These are phyloP conservation scores for Agraylea sexmaculata DNA, from an alignment of 1,140 invertebrate genomes.

Conservation along the genomic window DNA sequence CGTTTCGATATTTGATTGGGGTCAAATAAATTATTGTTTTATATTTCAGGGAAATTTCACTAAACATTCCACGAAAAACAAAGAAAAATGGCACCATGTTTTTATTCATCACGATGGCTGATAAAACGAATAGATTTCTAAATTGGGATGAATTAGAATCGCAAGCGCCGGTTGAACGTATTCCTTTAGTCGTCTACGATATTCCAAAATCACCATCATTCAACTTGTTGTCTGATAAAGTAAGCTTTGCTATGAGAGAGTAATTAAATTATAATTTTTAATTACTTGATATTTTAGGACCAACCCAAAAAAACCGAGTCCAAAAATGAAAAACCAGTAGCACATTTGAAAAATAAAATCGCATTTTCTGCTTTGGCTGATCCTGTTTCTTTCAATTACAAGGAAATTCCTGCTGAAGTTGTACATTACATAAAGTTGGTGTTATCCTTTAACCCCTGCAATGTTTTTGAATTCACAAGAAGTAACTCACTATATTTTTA, in stretches of 20 bases:
- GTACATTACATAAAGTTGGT: slow-evolving; percentile 44
- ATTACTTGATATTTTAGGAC: slow-evolving; percentile 18
- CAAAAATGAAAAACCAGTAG: slow-evolving; percentile 27
- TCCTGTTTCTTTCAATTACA: slow-evolving; percentile 43
- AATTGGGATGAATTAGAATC: slow-evolving; percentile 40
- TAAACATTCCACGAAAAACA: slow-evolving; percentile 57
- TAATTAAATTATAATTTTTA: too few relatives aligned
- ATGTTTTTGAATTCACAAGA: slow-evolving; percentile 8
- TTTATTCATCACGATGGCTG: slow-evolving; percentile 49
- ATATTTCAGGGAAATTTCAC: slow-evolving; percentile 12
- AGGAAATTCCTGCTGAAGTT: slow-evolving; percentile 50
- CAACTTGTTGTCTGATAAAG: slow-evolving; percentile 55
- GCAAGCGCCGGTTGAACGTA: slow-evolving; percentile 43
- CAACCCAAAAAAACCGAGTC: slow-evolving; percentile 21
- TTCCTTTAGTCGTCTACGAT: slow-evolving; percentile 54
- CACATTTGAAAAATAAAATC: slow-evolving; percentile 50
- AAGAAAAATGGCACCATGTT: slow-evolving; percentile 66
- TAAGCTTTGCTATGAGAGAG: too few relatives aligned
- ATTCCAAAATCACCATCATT: slow-evolving; percentile 63
- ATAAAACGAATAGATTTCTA: slow-evolving; percentile 36
- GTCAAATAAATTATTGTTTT: too few relatives aligned
- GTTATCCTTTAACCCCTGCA: too few relatives aligned
- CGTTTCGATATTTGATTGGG: slow-evolving; percentile 8
- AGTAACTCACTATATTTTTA: slow-evolving; percentile 28
- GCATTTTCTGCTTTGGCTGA: slow-evolving; percentile 56